Conservation (phyloP, 37 sponge, comb jelly and placozoan species). For the Cliona cf. orientalis region DNA sequence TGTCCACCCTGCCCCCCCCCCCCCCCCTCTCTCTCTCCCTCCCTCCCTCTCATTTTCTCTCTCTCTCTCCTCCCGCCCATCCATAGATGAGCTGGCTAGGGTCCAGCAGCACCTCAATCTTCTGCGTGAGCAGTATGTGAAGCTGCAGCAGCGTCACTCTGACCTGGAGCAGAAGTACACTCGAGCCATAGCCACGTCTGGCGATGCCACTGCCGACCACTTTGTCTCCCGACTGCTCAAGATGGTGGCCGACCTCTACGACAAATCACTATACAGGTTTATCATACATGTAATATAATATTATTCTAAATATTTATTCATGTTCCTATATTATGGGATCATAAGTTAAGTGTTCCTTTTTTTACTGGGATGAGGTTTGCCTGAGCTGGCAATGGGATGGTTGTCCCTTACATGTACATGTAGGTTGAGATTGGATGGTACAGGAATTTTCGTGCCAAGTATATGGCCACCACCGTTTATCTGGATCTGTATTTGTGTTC, state of each 20-base stretch:
- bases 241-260: constrained; percentile 71
- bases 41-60: not conserved
- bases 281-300: not conserved
- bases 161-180: constrained; percentile 88
- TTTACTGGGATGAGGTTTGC: not conserved
- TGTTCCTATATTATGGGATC: too few relatives aligned
- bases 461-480: too few relatives aligned
- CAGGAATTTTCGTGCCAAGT: too few relatives aligned
- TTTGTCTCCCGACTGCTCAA: constrained; percentile 78
- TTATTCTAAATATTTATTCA: too few relatives aligned
- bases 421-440: too few relatives aligned
- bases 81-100: constrained; percentile 81
- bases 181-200: constrained; percentile 57
- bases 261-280: constrained; percentile 82
- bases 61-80: constrained; percentile 11
- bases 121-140: constrained; percentile 90
- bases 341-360: not conserved
- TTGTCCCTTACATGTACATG: too few relatives aligned
- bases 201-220: constrained; percentile 55
- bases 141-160: constrained; percentile 80
- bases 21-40: not conserved
- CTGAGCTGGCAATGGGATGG: too few relatives aligned
- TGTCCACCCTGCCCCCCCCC: too few relatives aligned
- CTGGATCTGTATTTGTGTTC: too few relatives aligned
- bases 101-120: constrained; percentile 89